A percentile compares a stretch with the other conserved stretches of the same genome.
Conservation (phyloP, 1,140 invertebrate species). For the Trichonephila clavata region DNA sequence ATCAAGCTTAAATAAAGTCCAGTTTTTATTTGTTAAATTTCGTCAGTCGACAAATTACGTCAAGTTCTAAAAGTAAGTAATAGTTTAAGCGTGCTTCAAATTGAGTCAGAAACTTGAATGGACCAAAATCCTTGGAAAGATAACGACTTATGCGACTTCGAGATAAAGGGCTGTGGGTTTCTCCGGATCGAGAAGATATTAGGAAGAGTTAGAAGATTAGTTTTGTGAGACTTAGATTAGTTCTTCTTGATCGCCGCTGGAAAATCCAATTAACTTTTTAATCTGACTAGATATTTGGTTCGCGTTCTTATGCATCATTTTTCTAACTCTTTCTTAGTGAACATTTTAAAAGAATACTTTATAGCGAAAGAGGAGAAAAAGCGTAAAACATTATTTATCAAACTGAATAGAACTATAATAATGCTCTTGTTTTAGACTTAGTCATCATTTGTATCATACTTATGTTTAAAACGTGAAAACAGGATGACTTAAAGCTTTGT, state of each 20-base stretch:
- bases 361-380: too few species aligned
- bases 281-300: background rate
- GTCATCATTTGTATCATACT: too few species aligned
- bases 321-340: too few species aligned
- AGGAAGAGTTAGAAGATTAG: background rate
- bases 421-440: too few species aligned
- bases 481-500: too few species aligned
- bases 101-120: background rate
- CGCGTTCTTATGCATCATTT: background rate
- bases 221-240: conserved; percentile 4
- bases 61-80: background rate
- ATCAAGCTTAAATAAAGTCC: too few species aligned
- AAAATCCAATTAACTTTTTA: conserved; percentile 14
- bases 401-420: too few species aligned
- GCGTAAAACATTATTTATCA: too few species aligned
- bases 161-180: background rate
- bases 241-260: background rate
- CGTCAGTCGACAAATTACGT: background rate
- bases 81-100: background rate
- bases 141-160: background rate
- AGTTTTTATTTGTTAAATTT: too few species aligned
- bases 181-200: too few species aligned
- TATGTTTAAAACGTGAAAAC: too few species aligned
- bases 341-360: too few species aligned
- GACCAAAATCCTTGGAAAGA: background rate